Conservation (phyloP, 1,140 invertebrate genomes). For the Archegozetes longisetosus region DNA sequence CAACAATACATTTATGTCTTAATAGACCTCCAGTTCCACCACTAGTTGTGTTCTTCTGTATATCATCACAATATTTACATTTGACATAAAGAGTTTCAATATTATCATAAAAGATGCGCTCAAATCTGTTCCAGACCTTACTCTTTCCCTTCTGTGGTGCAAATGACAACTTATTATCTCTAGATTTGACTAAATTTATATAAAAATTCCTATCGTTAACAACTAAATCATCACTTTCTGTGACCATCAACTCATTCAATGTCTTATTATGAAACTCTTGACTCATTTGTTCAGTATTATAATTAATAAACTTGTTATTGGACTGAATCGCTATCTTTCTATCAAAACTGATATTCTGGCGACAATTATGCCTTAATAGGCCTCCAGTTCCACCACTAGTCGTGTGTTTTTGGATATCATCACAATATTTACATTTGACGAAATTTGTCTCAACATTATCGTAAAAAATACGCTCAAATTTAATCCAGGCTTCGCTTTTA, state of each 20-base stretch:
- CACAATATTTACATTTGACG: background rate
- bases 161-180: background rate
- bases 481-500: background rate
- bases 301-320: background rate
- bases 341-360: background rate
- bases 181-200: background rate
- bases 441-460: background rate
- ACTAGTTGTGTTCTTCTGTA: background rate
- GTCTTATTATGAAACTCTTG: background rate
- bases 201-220: background rate
- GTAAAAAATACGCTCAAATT: background rate
- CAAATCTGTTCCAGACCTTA: background rate
- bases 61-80: background rate
- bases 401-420: background rate
- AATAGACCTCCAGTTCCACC: background rate
- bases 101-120: background rate
- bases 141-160: background rate
- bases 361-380: background rate
- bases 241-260: background rate
- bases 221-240: background rate
- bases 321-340: background rate
- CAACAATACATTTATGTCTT: background rate
- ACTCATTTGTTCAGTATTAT: background rate
- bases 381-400: background rate
- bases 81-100: background rate